Evolutionary conservation across 2,888 invertebrate species (phyloP), one percentile per base, ranked within the genome.

Genomic region (Aromia moschata): DNA sequence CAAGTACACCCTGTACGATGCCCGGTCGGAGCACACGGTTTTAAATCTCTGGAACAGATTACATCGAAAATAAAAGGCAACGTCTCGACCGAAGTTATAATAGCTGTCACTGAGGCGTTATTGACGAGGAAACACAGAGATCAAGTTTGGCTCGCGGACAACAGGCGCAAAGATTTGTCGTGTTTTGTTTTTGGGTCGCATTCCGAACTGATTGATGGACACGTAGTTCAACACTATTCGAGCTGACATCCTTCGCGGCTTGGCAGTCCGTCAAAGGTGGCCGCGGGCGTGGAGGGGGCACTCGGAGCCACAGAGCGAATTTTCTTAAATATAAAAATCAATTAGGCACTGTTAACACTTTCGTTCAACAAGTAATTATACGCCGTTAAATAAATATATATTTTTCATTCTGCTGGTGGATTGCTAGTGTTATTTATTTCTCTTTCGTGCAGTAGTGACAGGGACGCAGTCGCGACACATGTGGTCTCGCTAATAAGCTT

Each of bases 181-280:
- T 64, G 69, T 71, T 74, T 74, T 72, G 73, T 70, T 72, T 67
- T 74, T 70, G 68, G 70, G 70, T 66, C 60, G 71, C 73, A 75
- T 74, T 73, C 71, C 70, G 37, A 33, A 58, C 66, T 71, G 73
- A 74, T 74, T 72, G 74, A 73, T 72, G 70, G 69, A 66, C 63
- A 58, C 36, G 57, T 53, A 55, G 55, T 57, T 60, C 57, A 60
- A 56, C 61, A 58, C 64, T 56, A 56, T 60, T 59, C 53, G 52
- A 58, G 36, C 56, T 57, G 64, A 65, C 65, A 62, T 58, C 55
- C 53, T 54, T 43, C 25, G 43, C 36, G 57, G 40, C 61, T 58
- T 62, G 67, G 69, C 67, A 65, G 58, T 60, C 54, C 61, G 58
- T 64, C 66, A 68, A 67, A 38, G n/a, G 49, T 38, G 49, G 14